A percentile compares a stretch with the other conserved stretches of the same genome.
Conservation (phyloP, 1,140 invertebrate species). For the Drosophila busckii region DNA sequence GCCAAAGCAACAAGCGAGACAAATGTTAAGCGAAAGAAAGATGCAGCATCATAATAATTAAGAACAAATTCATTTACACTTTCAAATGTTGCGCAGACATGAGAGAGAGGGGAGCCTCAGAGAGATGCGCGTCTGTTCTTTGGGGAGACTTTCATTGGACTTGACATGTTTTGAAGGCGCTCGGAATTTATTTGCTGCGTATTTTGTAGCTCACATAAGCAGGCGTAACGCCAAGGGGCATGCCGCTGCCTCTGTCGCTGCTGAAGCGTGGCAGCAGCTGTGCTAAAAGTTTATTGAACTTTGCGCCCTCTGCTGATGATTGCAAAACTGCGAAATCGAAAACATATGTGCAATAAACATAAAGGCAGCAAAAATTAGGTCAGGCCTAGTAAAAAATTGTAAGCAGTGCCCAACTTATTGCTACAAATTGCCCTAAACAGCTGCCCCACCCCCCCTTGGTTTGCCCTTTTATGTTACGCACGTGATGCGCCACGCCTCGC, state of each 20-base stretch:
- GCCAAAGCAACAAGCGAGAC: conserved; percentile 2
- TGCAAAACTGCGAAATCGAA: no score
- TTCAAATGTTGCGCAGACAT: conserved; percentile 38
- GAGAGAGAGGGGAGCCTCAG: background rate
- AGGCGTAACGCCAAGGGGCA: conserved; percentile 15
- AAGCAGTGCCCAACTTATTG: no score
- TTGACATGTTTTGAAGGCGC: conserved; percentile 66
- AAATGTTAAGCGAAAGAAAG: background rate
- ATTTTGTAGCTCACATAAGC: conserved; percentile 50
- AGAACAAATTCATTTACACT: conserved; percentile 77
- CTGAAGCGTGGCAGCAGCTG: conserved; percentile 65
- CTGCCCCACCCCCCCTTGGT: background rate
- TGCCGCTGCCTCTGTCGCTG: conserved; percentile 41
- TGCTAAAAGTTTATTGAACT: conserved; percentile 55
- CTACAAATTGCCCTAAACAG: conserved; percentile 48
- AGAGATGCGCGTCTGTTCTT: conserved; percentile 7
- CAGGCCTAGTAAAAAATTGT: no score
- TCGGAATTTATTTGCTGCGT: conserved; percentile 62
- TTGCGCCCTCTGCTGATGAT: no score
- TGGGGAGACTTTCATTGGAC: conserved; percentile 46
- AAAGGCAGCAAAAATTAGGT: no score
- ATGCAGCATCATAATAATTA: conserved; percentile 58
- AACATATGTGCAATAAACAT: no score
- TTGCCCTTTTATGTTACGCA: conserved; percentile 43
- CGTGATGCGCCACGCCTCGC: conserved; percentile 30